Conservation (phyloP, 2,888 invertebrate species). For the Rhagium mordax region DNA sequence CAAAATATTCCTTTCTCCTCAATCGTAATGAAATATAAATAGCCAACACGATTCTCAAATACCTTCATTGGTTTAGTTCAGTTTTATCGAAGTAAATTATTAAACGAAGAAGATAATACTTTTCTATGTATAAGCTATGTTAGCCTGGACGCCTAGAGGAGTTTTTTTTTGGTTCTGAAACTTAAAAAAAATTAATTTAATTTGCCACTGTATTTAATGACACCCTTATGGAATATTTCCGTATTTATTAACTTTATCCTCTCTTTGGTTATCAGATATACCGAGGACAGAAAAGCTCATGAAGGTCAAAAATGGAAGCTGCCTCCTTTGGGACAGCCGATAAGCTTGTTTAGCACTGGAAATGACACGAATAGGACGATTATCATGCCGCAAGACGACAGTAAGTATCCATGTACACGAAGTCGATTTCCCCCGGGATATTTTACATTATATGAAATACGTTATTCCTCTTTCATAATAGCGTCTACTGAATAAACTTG, state of each 20-base stretch:
- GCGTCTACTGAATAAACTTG: neutral
- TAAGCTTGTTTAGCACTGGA: constrained; percentile 77
- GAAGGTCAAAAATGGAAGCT: constrained; percentile 81
- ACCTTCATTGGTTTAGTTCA: no score
- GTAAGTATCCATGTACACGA: constrained; percentile 68
- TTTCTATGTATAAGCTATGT: no score
- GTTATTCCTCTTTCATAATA: neutral
- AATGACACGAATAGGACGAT: constrained; percentile 73
- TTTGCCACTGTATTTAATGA: no score
- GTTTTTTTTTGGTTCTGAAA: no score
- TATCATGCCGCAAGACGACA: constrained; percentile 79
- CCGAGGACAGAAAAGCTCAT: constrained; percentile 74
- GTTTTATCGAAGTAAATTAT: no score
- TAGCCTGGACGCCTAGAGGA: no score
- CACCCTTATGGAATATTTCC: no score
- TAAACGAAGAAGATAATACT: no score
- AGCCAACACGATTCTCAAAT: no score
- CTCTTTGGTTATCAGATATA: constrained; percentile 67
- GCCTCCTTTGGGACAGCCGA: constrained; percentile 80
- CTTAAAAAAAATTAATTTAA: no score
- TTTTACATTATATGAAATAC: neutral
- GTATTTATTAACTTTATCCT: neutral
- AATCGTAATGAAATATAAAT: no score
- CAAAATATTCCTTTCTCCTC: no score
- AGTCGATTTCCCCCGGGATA: neutral